Base-by-base conservation (phyloP, 2,888 invertebrate genomes). In the Eugnorisma glareosa region DNA sequence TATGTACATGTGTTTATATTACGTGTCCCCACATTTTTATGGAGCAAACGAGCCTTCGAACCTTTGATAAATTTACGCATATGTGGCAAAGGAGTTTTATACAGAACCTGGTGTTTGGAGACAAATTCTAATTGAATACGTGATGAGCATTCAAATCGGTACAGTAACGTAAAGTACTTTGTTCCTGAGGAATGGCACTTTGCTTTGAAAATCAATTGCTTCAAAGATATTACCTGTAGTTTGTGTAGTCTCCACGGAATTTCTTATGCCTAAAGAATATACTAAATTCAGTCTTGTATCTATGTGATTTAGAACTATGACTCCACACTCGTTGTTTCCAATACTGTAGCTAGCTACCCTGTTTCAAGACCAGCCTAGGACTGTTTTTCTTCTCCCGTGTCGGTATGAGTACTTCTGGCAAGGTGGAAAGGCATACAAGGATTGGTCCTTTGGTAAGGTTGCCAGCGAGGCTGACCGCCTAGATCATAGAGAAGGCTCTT, bases 71-170 rank as follows among this genome's bases (percentile, higher is more conserved):
- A 85, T 83, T 74, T 74, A 74, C 77, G 54, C 71, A 74, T 73
- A 70, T 84, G 67, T 75, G 67, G 57, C 51, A 66, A 63, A 75
- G 63, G 77, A 70, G 69, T 82, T 77, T 67, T 74, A 75, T 68
- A 43, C 35, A 45, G 21, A 79, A 48, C 75, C 63, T 74, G 77
- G 72, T 82, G 70, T 86, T 84, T 82, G 74, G 74, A 87, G 81
- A 86, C 86, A 86, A 81, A 88, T 85, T 87, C 83, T 88, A 86
- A 86, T 86, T 86, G 88, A 86, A 86, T 75, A 86, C 86, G 86
- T 87, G 86, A 59, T 69, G 61, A 51, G 83, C 69, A 64, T 80
- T 40, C 51, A 40, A 82, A 75, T 80, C n/a, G 71, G 61, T 37
- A 24, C 67, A 67, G 57, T 45, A 35, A 67, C 43, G 69, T 77